Conservation (phyloP, 2,797 vertebrate genomes). For the Vespertilio murinus region DNA sequence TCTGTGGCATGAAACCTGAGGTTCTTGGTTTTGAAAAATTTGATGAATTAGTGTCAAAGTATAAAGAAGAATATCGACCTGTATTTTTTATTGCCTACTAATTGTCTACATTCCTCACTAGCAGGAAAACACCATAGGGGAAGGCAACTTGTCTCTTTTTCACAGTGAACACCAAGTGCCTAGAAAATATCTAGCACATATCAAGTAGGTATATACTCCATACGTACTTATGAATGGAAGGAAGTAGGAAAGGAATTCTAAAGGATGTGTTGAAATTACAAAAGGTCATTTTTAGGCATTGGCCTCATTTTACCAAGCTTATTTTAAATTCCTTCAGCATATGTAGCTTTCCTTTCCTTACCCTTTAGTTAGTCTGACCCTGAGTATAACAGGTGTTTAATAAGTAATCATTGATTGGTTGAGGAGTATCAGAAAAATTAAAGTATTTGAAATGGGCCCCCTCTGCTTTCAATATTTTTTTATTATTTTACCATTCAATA, state of each 20-base stretch:
- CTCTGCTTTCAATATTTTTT: background rate
- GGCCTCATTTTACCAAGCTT: background rate
- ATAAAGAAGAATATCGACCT: background rate
- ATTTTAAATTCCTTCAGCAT: background rate
- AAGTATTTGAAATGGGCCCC: background rate
- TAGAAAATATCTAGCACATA: background rate
- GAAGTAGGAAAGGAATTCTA: background rate
- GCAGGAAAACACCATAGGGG: background rate
- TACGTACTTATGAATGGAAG: background rate
- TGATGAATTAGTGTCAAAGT: background rate
- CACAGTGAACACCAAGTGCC: background rate
- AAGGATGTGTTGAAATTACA: background rate
- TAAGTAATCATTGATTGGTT: background rate
- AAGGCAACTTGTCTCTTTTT: background rate
- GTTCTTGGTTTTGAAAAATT: background rate
- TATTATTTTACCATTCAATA: background rate
- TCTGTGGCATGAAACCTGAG: background rate
- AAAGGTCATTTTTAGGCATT: background rate
- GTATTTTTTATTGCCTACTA: background rate
- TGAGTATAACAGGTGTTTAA: background rate
- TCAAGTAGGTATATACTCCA: background rate
- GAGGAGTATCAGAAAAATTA: background rate
- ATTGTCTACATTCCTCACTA: background rate
- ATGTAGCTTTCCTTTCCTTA: background rate
- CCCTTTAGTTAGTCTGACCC: background rate